A percentile compares a stretch with the other conserved stretches of the same genome.
phyloP scores from a whole-genome alignment of 2,797 vertebrate genomes.

The Phoxinus dragarum region DNA sequence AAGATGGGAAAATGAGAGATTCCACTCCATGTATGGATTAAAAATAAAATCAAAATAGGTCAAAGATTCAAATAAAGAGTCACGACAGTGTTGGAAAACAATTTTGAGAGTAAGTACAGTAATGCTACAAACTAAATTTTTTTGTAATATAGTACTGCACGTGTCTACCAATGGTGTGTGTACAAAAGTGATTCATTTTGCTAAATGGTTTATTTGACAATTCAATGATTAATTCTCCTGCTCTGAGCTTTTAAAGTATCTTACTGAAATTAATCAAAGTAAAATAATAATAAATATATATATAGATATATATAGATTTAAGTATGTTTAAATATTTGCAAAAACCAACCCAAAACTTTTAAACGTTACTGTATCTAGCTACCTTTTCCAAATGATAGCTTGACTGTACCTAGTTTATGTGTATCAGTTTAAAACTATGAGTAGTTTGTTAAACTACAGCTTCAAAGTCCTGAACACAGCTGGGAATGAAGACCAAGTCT shows the following conservation, averaged over 20 bases:
- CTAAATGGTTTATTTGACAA: no score
- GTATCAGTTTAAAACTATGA: not conserved
- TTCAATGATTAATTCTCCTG: no score
- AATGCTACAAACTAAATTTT: not conserved
- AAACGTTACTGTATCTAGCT: not conserved
- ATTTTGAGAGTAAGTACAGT: not conserved
- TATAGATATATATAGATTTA: no score
- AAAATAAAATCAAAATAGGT: not conserved
- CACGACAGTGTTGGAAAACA: not conserved
- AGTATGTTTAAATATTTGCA: no score
- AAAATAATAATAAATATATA: no score
- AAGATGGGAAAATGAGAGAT: not conserved
- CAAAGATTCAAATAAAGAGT: not conserved
- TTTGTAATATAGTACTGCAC: not conserved
- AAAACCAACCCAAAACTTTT: no score
- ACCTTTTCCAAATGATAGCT: not conserved
- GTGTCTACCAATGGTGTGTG: not conserved
- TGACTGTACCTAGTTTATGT: not conserved
- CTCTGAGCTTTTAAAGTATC: no score
- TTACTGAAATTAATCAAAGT: no score
- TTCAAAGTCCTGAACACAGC: not conserved
- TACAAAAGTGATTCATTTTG: no score
- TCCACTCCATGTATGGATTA: conserved; percentile 38
- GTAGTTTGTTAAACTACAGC: not conserved
- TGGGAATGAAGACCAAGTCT: not conserved